These are phyloP conservation scores for Percopsis transmontana DNA, from an alignment of 2,113 vertebrate species.

Conservation along the genomic window DNA sequence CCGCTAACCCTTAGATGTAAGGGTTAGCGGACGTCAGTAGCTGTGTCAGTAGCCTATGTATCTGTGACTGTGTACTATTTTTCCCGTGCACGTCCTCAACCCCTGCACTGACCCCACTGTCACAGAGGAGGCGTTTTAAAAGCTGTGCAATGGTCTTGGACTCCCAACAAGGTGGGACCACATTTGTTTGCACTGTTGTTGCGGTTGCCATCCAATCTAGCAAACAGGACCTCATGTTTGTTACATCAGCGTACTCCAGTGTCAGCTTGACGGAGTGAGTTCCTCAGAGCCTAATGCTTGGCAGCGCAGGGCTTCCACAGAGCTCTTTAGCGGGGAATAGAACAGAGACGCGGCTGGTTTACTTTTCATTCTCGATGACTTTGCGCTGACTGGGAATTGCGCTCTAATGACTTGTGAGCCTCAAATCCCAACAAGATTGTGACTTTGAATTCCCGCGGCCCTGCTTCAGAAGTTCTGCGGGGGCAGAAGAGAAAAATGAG, in stretches of 20 bases:
- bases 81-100: constrained; percentile 8
- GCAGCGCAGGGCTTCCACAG: constrained; percentile 32
- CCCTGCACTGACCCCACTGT: constrained; percentile 7
- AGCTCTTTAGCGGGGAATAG: constrained; percentile 25
- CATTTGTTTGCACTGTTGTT: constrained; percentile 23
- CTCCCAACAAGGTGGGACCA: constrained; percentile 4
- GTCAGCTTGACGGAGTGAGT: constrained; percentile 32
- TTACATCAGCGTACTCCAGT: constrained; percentile 4
- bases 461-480: constrained; percentile 11
- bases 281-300: constrained; percentile 29
- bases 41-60: too few species aligned
- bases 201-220: constrained; percentile 42
- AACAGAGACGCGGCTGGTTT: constrained; percentile 30
- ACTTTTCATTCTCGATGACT: constrained; percentile 39
- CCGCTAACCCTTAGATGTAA: neutral
- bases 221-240: constrained; percentile 16
- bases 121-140: constrained; percentile 28
- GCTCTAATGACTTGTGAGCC: constrained; percentile 52
- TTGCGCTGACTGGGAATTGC: constrained; percentile 40
- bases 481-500: neutral
- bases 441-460: constrained; percentile 31
- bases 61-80: neutral
- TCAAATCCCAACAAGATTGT: constrained; percentile 46
- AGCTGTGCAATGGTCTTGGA: constrained; percentile 16
- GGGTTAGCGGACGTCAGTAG: too few species aligned